These are phyloP conservation scores for Athalia cordata DNA, from an alignment of 2,888 invertebrate genomes.

Conservation along the genomic window DNA sequence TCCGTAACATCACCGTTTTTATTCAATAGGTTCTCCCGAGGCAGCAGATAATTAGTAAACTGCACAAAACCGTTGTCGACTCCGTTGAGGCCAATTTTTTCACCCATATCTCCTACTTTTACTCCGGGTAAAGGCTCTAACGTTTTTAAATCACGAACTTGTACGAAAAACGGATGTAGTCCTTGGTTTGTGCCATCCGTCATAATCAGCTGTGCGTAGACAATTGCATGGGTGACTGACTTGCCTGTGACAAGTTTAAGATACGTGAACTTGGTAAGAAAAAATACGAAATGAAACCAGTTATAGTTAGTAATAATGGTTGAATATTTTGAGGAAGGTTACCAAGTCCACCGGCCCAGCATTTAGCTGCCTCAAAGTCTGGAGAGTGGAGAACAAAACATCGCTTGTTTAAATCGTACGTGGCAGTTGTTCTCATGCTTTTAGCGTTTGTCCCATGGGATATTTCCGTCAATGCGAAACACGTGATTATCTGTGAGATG, in stretches of 20 bases:
- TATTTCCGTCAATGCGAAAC: constrained; percentile 94
- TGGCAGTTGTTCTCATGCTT: constrained; percentile 92
- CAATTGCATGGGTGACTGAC: constrained; percentile 89
- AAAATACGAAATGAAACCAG: neutral
- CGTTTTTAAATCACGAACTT: constrained; percentile 85
- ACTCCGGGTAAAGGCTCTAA: constrained; percentile 85
- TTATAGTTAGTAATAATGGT: constrained; percentile 24
- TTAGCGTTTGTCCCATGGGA: constrained; percentile 96
- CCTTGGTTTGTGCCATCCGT: constrained; percentile 88
- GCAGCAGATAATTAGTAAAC: constrained; percentile 87
- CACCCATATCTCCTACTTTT: constrained; percentile 93
- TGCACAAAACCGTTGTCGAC: constrained; percentile 93
- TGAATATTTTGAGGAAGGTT: constrained; percentile 60
- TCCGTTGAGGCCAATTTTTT: constrained; percentile 93
- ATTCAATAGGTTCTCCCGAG: constrained; percentile 87
- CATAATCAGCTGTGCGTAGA: constrained; percentile 91
- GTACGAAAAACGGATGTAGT: constrained; percentile 92
- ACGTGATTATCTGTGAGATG: constrained; percentile 80
- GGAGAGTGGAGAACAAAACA: constrained; percentile 94
- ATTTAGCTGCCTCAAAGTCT: constrained; percentile 96
- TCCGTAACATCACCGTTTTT: constrained; percentile 90
- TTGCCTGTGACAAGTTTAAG: constrained; percentile 75
- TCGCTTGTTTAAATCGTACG: constrained; percentile 84
- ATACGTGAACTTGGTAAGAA: neutral
- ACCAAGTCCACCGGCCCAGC: constrained; percentile 96